Percentiles rank a stretch among this genome's conserved stretches.
Evolutionary conservation across 2,888 invertebrate species (phyloP).

Genomic region (Epirrhoe tristata): DNA sequence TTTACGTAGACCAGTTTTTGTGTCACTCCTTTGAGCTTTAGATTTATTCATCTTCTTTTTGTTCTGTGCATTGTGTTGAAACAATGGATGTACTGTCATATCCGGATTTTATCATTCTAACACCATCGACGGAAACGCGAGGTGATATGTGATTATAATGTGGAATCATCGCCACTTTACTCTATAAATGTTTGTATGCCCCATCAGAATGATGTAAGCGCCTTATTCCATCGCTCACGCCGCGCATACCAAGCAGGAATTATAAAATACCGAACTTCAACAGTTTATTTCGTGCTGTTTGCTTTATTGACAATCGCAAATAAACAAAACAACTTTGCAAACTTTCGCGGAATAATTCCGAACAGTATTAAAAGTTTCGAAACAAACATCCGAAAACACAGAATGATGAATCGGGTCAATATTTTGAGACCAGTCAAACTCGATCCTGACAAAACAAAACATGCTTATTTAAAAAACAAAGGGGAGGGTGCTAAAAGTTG

Average conservation of each 20-base stretch:
- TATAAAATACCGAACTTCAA: constrained; percentile 31
- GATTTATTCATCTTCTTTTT: constrained; percentile 81
- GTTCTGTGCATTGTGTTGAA: constrained; percentile 80
- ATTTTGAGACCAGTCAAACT: constrained; percentile 64
- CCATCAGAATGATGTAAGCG: constrained; percentile 71
- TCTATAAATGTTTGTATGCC: constrained; percentile 68
- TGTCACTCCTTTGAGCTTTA: constrained; percentile 48
- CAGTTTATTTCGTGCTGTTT: constrained; percentile 28
- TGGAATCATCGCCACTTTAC: constrained; percentile 77
- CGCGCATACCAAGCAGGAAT: constrained; percentile 50
- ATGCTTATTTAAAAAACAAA: constrained; percentile 79
- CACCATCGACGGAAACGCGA: constrained; percentile 81
- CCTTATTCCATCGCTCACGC: constrained; percentile 49
- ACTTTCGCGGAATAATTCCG: constrained; percentile 33
- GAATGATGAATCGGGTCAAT: constrained; percentile 59
- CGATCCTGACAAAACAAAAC: constrained; percentile 71
- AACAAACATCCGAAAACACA: constrained; percentile 40
- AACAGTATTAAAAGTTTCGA: constrained; percentile 41
- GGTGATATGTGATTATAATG: constrained; percentile 82
- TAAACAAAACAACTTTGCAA: constrained; percentile 33
- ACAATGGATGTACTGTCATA: constrained; percentile 80
- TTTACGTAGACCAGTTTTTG: constrained; percentile 70
- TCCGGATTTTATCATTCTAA: constrained; percentile 83
- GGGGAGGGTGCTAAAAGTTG: constrained; percentile 72
- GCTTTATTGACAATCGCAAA: constrained; percentile 30